Percentiles rank a stretch among this genome's conserved stretches.
Conservation (phyloP, 2,113 vertebrate genomes). For the Rhodinocichla rosea region DNA sequence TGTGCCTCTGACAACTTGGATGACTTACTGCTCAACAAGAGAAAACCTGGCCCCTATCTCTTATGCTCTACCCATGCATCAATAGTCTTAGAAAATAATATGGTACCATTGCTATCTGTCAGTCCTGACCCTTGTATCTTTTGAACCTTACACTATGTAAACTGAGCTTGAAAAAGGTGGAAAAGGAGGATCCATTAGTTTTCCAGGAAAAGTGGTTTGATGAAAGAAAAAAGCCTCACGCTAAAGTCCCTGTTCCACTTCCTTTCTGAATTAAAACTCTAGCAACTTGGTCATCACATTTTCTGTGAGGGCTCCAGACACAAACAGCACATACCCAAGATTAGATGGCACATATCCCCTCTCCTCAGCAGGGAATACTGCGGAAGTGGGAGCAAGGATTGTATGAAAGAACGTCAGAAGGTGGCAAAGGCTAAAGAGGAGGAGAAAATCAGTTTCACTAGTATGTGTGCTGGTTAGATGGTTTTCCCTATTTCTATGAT, state of each 20-base stretch:
- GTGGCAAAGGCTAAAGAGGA: not conserved
- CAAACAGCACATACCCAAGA: not conserved
- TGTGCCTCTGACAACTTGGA: not conserved
- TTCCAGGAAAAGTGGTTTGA: not conserved
- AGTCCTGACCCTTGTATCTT: not conserved
- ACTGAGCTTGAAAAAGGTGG: not conserved
- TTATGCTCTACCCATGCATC: not conserved
- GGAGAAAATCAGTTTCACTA: not conserved
- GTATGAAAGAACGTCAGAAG: not conserved
- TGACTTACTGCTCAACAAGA: not conserved
- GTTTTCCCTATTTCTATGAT: not conserved
- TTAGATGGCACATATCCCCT: rapidly evolving
- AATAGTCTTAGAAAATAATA: not conserved
- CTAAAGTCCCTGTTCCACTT: not conserved
- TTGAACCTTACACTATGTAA: not conserved
- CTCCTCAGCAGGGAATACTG: not conserved
- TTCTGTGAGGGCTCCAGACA: not conserved
- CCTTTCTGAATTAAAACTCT: not conserved
- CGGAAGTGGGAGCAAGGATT: not conserved
- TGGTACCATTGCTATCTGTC: not conserved
- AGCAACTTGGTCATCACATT: not conserved
- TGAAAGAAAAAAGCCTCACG: not conserved
- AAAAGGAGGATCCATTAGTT: not conserved
- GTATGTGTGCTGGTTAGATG: rapidly evolving
- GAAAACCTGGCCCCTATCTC: not conserved